Evolutionary conservation across 1,140 invertebrate species (phyloP), one percentile per base, ranked within the genome.

Genomic region (Lucilia cuprina): DNA sequence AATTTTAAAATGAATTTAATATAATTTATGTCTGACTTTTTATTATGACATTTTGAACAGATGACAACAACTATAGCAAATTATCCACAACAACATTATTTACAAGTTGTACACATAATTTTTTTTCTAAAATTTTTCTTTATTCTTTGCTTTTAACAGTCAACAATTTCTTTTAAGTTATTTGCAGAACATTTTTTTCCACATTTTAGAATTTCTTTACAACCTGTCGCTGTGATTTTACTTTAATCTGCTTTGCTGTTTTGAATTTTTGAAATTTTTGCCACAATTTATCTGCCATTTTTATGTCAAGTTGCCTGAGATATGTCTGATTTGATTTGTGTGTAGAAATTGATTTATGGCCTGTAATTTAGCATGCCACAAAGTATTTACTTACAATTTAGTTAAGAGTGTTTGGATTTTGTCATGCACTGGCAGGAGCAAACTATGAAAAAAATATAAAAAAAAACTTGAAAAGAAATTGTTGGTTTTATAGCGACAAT

Each of bases 211-310:
- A 41, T 41, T 60, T 60, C 55, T 55, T 55, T 55, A 12, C 13
- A n/a, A 60, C n/a, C 50, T 14, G 50, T 14, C 17, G 12, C 10
- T 17, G 17, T 55, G 13, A 60, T n/a, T 17, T 60, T n/a, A 60
- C 55, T 60, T 60, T 14, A 60, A 2, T 60, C 13, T n/a, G 55
- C 2, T 60, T 60, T 60, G 55, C 12, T 60, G 55, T 60, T 60
- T 41, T 60, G n/a, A 60, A 60, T 60, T 60, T 60, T 60, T 60
- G 55, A 60, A 60, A 60, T 60, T 60, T 60, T 60, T 60, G n/a
- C 13, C 55, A 60, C 55, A 60, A 60, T 60, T 60, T 60, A 60
- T 60, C 55, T 60, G 55, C 55, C 55, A 60, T 60, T 60, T 60
- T 60, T 60, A 60, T 60, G 55, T 60, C 55, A 60, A 60, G 55